Conservation (phyloP, 2,888 invertebrate genomes). For the Zhengitettix transpicula region DNA sequence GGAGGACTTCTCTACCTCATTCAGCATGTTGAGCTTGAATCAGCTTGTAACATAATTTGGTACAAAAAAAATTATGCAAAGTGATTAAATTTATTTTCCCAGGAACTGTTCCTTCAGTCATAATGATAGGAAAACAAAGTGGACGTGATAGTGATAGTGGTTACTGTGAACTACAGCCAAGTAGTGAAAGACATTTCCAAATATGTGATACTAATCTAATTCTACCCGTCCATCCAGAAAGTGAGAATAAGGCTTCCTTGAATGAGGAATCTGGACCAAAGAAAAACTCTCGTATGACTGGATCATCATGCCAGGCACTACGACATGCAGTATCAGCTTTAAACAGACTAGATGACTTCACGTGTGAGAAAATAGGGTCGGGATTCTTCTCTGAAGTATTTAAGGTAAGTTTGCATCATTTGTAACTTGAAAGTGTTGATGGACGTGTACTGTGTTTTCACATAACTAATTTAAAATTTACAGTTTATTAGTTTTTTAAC, state of each 20-base stretch:
- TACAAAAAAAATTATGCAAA: not conserved
- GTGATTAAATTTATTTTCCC: not conserved
- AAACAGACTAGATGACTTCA: constrained; percentile 86
- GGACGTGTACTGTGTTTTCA: too few relatives aligned
- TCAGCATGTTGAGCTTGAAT: not conserved
- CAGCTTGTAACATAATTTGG: constrained; percentile 5
- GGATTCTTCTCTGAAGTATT: constrained; percentile 97
- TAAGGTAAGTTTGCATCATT: constrained; percentile 56
- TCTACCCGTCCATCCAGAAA: constrained; percentile 1
- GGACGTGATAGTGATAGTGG: constrained; percentile 13
- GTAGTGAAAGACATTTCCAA: constrained; percentile 2
- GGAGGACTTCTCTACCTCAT: not conserved
- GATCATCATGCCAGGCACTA: constrained; percentile 75
- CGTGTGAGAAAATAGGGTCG: constrained; percentile 78
- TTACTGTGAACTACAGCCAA: constrained; percentile 11
- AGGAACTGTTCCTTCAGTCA: not conserved
- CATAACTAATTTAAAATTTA: too few relatives aligned
- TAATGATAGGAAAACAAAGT: constrained; percentile 6
- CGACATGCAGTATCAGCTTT: constrained; percentile 82
- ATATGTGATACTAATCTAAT: constrained; percentile 4
- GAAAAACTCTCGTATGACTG: constrained; percentile 32
- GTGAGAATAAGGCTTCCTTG: not conserved
- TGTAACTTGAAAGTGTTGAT: not conserved
- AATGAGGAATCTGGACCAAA: not conserved
- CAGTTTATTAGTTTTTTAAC: too few relatives aligned